phyloP scores from a whole-genome alignment of 2,888 invertebrate species.

The Cheilosia impressa region DNA sequence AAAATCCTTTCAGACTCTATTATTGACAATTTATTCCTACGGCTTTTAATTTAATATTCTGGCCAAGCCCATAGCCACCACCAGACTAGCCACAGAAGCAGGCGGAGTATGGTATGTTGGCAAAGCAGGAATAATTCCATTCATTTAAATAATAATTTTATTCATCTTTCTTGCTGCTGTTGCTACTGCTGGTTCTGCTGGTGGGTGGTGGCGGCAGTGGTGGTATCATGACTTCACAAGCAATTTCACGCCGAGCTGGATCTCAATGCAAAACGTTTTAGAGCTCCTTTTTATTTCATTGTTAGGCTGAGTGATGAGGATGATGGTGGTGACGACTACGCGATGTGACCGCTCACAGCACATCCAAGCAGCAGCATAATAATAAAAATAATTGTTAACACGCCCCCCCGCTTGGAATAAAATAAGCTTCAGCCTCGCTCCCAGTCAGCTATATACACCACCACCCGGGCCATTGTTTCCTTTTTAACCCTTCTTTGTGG shows the following conservation, averaged over 20 bases:
- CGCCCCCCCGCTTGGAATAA: slow-evolving; percentile 51
- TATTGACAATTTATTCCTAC: slow-evolving; percentile 62
- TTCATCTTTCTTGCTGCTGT: slow-evolving; percentile 64
- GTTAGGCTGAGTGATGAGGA: slow-evolving; percentile 58
- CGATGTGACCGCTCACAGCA: slow-evolving; percentile 55
- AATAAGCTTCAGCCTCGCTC: slow-evolving; percentile 23
- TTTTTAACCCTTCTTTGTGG: slow-evolving; percentile 31
- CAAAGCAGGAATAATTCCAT: slow-evolving; percentile 61
- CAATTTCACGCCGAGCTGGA: slow-evolving; percentile 72
- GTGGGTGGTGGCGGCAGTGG: slow-evolving; percentile 7
- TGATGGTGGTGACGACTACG: slow-evolving; percentile 51
- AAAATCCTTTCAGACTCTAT: slow-evolving; percentile 64
- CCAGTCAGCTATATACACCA: slow-evolving; percentile 6
- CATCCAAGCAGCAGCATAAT: slow-evolving; percentile 60
- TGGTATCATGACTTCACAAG: slow-evolving; percentile 67
- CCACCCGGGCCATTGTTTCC: slow-evolving; percentile 9
- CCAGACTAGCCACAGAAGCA: slow-evolving; percentile 15
- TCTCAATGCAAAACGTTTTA: slow-evolving; percentile 69
- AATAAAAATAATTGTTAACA: slow-evolving; percentile 71
- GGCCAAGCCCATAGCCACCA: slow-evolving; percentile 38
- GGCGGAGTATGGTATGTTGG: slow-evolving; percentile 42
- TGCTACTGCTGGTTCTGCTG: slow-evolving; percentile 7
- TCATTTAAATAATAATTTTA: slow-evolving; percentile 73
- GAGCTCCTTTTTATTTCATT: slow-evolving; percentile 66
- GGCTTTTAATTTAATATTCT: slow-evolving; percentile 68